Evolutionary conservation across 2,797 vertebrate species (phyloP).

Genomic region (Peromyscus attwateri): DNA sequence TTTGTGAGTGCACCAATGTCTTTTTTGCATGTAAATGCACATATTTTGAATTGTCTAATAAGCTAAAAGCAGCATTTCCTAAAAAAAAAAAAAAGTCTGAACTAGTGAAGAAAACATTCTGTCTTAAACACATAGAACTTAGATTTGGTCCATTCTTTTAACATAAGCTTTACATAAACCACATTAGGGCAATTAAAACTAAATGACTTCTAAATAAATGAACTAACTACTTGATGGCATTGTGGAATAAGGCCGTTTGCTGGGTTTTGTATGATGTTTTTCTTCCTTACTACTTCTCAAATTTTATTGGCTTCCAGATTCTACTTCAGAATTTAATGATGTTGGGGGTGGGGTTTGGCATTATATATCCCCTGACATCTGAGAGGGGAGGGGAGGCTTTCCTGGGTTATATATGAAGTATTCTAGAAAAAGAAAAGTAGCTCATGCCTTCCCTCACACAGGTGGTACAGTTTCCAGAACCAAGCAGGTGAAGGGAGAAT

Average conservation of each 20-base stretch:
- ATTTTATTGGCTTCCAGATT: conserved; percentile 39
- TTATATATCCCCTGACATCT: neutral
- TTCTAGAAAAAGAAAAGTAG: neutral
- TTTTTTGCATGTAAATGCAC: neutral
- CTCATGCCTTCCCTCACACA: neutral
- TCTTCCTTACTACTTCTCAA: conserved; percentile 19
- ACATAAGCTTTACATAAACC: conserved; percentile 37
- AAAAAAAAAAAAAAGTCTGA: conserved; percentile 26
- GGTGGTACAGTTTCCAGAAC: neutral
- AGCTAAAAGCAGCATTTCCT: neutral
- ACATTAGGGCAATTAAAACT: conserved; percentile 65
- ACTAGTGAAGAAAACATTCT: conserved; percentile 33
- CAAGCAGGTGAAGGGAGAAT: neutral
- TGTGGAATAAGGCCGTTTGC: conserved; percentile 17
- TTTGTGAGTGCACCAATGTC: neutral
- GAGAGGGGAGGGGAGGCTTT: neutral
- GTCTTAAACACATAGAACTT: conserved; percentile 37
- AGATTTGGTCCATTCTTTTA: conserved; percentile 58
- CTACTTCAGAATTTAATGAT: conserved; percentile 23
- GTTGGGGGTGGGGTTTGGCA: neutral
- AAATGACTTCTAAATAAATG: conserved; percentile 68
- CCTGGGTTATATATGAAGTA: neutral
- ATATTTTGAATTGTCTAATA: conserved; percentile 46
- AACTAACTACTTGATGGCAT: conserved; percentile 19
- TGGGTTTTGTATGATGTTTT: neutral